Conservation (phyloP, 2,888 invertebrate genomes). For the Sylvicola cinctus region DNA sequence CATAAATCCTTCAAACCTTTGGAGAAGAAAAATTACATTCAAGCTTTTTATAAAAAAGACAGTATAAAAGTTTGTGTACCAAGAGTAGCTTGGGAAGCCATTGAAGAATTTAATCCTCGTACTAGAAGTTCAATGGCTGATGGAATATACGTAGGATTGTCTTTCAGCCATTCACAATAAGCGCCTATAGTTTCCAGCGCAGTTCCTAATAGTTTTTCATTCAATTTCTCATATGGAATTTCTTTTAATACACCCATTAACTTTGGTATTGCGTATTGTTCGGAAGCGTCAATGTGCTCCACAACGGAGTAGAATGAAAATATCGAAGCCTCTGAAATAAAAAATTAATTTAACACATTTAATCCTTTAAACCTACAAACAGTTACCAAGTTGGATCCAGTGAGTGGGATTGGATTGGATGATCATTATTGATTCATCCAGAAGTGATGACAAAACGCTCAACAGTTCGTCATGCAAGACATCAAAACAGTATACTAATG, state of each 20-base stretch:
- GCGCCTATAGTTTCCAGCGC: slow-evolving; percentile 61
- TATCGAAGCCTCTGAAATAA: slow-evolving; percentile 34
- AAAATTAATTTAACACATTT: neutral
- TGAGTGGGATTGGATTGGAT: slow-evolving; percentile 21
- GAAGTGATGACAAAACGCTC: slow-evolving; percentile 40
- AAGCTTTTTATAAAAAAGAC: too few relatives aligned
- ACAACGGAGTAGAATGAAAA: slow-evolving; percentile 42
- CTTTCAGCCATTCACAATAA: slow-evolving; percentile 70
- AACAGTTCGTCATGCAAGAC: slow-evolving; percentile 57
- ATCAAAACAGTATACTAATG: slow-evolving; percentile 70
- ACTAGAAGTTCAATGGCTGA: slow-evolving; percentile 46
- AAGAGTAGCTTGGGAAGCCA: neutral
- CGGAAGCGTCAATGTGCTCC: slow-evolving; percentile 37
- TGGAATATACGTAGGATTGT: slow-evolving; percentile 43
- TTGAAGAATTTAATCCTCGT: slow-evolving; percentile 24
- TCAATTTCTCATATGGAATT: slow-evolving; percentile 38
- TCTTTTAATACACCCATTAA: slow-evolving; percentile 37
- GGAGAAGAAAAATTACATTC: too few relatives aligned
- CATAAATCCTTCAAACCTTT: slow-evolving; percentile 79
- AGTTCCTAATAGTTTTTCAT: slow-evolving; percentile 42
- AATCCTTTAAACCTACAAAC: slow-evolving; percentile 22
- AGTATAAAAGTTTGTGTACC: too few relatives aligned
- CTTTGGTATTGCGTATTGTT: slow-evolving; percentile 32
- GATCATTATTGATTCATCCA: slow-evolving; percentile 32
- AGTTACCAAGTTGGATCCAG: slow-evolving; percentile 38